phyloP scores from a whole-genome alignment of 2,888 invertebrate genomes.

The Dugesia japonica region DNA sequence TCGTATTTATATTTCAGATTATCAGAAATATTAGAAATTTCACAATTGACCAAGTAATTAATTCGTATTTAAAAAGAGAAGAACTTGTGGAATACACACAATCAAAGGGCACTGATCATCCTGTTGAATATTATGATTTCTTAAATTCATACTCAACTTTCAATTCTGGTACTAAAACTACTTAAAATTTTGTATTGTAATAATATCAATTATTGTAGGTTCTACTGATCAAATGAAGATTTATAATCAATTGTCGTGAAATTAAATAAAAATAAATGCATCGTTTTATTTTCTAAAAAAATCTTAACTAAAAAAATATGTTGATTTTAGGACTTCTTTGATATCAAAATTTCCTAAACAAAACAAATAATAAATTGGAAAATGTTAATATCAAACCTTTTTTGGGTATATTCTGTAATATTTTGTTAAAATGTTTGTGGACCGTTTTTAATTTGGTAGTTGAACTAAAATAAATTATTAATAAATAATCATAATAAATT shows the following conservation, averaged over 20 bases:
- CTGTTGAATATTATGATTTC: too few relatives aligned
- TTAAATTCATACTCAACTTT: too few relatives aligned
- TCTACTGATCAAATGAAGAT: background rate
- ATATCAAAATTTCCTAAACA: slow-evolving; percentile 48
- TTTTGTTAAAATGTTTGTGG: background rate
- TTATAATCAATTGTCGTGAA: background rate
- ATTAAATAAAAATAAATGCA: background rate
- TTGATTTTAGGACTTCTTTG: slow-evolving; percentile 46
- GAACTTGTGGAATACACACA: background rate
- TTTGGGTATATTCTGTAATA: slow-evolving; percentile 5
- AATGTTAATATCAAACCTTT: too few relatives aligned
- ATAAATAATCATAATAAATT: background rate
- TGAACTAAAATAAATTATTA: background rate
- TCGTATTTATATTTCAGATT: too few relatives aligned
- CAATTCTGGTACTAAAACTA: too few relatives aligned
- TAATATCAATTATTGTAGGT: background rate
- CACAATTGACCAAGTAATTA: background rate
- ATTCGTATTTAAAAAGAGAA: background rate
- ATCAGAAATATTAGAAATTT: slow-evolving; percentile 2
- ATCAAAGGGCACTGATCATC: background rate
- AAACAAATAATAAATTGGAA: too few relatives aligned
- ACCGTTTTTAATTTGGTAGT: background rate
- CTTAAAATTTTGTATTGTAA: too few relatives aligned
- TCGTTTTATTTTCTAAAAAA: background rate
- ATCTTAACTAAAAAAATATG: slow-evolving; percentile 50